phyloP scores from a whole-genome alignment of 2,888 invertebrate genomes.

The Heliconius aoede region DNA sequence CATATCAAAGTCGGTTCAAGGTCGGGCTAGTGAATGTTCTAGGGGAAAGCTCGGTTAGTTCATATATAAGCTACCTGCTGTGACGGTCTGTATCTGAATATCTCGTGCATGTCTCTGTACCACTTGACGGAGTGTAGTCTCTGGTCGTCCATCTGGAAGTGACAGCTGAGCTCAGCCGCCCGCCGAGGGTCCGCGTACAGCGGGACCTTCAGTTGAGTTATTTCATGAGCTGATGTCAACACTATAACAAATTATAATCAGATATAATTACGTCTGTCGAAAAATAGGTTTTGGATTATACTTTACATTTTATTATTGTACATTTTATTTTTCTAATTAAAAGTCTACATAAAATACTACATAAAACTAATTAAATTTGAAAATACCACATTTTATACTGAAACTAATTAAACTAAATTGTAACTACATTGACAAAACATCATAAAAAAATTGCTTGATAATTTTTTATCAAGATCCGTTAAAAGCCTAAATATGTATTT shows the following conservation, averaged over 20 bases:
- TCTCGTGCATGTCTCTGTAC: slow-evolving; percentile 78
- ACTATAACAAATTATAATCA: slow-evolving; percentile 58
- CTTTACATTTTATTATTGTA: too few relatives aligned
- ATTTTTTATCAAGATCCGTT: too few relatives aligned
- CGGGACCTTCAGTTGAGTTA: slow-evolving; percentile 76
- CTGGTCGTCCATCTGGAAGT: slow-evolving; percentile 77
- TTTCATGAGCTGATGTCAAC: slow-evolving; percentile 74
- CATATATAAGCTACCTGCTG: slow-evolving; percentile 60
- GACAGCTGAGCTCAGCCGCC: slow-evolving; percentile 79
- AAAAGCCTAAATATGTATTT: too few relatives aligned
- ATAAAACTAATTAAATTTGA: too few relatives aligned
- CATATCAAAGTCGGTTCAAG: slow-evolving; percentile 1
- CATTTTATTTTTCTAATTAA: too few relatives aligned
- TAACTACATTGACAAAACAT: slow-evolving; percentile 54
- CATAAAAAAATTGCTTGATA: slow-evolving; percentile 81
- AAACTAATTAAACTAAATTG: too few relatives aligned
- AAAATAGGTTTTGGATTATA: too few relatives aligned
- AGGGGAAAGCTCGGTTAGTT: background rate
- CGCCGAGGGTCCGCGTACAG: slow-evolving; percentile 77
- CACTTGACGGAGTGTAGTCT: slow-evolving; percentile 79
- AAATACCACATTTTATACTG: too few relatives aligned
- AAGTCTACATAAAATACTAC: too few relatives aligned
- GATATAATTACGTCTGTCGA: slow-evolving; percentile 15
- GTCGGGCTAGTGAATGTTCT: too few relatives aligned
- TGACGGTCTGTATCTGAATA: slow-evolving; percentile 76